These are phyloP conservation scores for Zingel zingel DNA, from an alignment of 2,113 vertebrate species.

Conservation along the genomic window DNA sequence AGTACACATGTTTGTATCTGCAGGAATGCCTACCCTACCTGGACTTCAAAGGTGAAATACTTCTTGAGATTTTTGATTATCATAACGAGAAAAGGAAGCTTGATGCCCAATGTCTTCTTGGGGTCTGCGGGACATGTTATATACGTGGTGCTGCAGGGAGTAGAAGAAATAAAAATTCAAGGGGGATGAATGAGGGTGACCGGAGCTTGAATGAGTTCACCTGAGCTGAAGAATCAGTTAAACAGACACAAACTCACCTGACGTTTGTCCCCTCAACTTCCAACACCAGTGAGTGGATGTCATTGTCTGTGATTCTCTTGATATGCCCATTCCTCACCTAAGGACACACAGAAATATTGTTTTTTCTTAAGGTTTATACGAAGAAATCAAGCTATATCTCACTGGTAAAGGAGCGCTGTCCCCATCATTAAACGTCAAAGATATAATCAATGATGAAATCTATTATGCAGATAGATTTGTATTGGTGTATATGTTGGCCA, in stretches of 20 bases:
- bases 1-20: neutral
- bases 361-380: neutral
- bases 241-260: slow-evolving; percentile 84
- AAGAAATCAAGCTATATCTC: neutral
- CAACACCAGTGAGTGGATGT: slow-evolving; percentile 95
- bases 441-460: too few relatives aligned
- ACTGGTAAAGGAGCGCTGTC: neutral
- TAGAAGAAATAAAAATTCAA: neutral
- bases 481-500: neutral
- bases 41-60: slow-evolving; percentile 98
- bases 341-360: neutral
- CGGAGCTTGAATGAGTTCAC: neutral
- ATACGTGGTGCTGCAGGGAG: slow-evolving; percentile 91
- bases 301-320: slow-evolving; percentile 94
- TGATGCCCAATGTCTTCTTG: slow-evolving; percentile 97
- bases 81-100: slow-evolving; percentile 96
- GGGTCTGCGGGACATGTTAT: slow-evolving; percentile 98
- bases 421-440: neutral
- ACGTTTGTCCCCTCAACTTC: slow-evolving; percentile 96
- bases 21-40: slow-evolving; percentile 82
- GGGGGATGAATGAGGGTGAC: neutral
- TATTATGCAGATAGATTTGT: neutral
- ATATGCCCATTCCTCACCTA: slow-evolving; percentile 97
- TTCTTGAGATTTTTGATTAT: slow-evolving; percentile 99
- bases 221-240: neutral